Percentiles rank a stretch among this genome's conserved stretches.
These are phyloP conservation scores for Diplosoma virens DNA, from an alignment of 23 tunicate species.

Conservation along the genomic window DNA sequence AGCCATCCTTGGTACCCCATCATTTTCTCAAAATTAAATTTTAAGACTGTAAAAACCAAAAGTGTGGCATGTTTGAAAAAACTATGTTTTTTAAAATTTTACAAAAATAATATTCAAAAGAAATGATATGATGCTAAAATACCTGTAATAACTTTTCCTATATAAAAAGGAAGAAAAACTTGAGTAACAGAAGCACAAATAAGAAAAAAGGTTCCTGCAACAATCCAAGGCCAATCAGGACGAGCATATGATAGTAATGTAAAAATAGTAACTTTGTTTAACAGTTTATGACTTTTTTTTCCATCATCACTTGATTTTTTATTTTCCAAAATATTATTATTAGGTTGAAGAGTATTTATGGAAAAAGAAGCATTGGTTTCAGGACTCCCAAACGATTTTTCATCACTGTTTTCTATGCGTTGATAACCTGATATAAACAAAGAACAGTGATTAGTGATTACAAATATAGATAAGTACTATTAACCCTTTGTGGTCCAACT, in stretches of 20 bases:
- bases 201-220: conserved; percentile 38
- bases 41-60: neutral
- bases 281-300: conserved; percentile 24
- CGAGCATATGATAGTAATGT: conserved; percentile 53
- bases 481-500: too few species aligned
- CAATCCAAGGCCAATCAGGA: conserved; percentile 45
- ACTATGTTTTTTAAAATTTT: neutral
- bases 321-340: too few species aligned
- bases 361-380: too few species aligned
- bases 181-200: conserved; percentile 63
- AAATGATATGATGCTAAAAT: neutral
- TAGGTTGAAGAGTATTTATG: too few species aligned
- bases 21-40: too few species aligned
- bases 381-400: too few species aligned
- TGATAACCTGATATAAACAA: too few species aligned
- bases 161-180: conserved; percentile 67
- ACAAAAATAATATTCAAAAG: neutral
- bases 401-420: too few species aligned
- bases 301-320: too few species aligned
- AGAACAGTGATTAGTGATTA: too few species aligned
- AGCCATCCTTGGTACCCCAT: too few species aligned
- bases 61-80: neutral
- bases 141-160: conserved; percentile 83
- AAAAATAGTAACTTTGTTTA: conserved; percentile 47
- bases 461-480: too few species aligned